Conservation (phyloP, 1,140 invertebrate species). For the Atta cephalotes region DNA sequence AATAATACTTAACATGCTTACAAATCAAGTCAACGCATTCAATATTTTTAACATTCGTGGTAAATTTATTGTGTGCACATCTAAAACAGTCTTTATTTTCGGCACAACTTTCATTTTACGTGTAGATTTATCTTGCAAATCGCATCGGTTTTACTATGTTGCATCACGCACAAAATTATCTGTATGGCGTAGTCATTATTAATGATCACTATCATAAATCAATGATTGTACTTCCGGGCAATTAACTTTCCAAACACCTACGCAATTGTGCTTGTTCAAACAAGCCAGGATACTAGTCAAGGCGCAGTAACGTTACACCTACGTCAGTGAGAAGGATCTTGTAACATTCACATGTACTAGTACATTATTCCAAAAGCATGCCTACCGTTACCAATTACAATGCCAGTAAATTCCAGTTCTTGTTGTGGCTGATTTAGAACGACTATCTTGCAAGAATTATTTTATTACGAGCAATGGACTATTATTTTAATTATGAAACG, state of each 20-base stretch:
- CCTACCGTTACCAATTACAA: slow-evolving; percentile 57
- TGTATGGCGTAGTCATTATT: neutral
- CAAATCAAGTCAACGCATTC: neutral
- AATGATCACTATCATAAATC: neutral
- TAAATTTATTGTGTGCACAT: slow-evolving; percentile 30
- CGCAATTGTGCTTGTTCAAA: neutral
- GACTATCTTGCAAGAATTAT: slow-evolving; percentile 37
- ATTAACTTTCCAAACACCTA: neutral
- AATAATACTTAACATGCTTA: slow-evolving; percentile 30
- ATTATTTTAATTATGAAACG: slow-evolving; percentile 60
- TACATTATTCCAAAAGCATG: slow-evolving; percentile 71
- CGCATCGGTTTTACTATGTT: neutral
- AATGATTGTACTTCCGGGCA: neutral
- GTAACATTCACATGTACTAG: slow-evolving; percentile 63
- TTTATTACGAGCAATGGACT: slow-evolving; percentile 59
- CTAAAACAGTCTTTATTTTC: slow-evolving; percentile 30
- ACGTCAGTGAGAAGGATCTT: slow-evolving; percentile 55
- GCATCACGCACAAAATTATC: slow-evolving; percentile 34
- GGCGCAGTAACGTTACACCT: slow-evolving; percentile 56
- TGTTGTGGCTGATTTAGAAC: slow-evolving; percentile 71
- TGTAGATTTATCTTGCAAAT: slow-evolving; percentile 6
- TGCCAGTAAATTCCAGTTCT: slow-evolving; percentile 55
- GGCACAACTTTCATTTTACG: slow-evolving; percentile 17
- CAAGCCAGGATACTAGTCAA: neutral
- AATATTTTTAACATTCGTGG: slow-evolving; percentile 20